Percentiles rank a stretch among this genome's conserved stretches.
Conservation (phyloP, 1,140 invertebrate genomes). For the Ooceraea biroi region DNA sequence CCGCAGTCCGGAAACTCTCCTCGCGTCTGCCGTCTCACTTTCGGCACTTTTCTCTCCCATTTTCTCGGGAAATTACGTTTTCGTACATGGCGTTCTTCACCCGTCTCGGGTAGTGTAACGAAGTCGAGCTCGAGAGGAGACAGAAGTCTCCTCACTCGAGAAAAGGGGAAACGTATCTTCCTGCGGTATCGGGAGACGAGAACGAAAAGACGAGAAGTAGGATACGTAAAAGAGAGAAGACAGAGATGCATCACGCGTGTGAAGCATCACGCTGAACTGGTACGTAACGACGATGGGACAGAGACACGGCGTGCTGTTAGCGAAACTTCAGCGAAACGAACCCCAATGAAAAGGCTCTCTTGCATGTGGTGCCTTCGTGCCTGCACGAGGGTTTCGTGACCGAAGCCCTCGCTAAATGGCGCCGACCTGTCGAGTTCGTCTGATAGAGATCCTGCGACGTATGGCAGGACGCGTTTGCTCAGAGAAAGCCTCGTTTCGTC, state of each 20-base stretch:
- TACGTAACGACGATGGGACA: background rate
- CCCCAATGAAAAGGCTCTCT: background rate
- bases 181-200: constrained; percentile 24
- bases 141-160: background rate
- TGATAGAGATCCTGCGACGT: background rate
- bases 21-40: constrained; percentile 27
- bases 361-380: constrained; percentile 1
- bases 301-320: background rate
- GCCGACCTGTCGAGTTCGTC: no score
- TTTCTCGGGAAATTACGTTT: constrained; percentile 49
- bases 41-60: constrained; percentile 52
- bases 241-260: no score
- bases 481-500: constrained; percentile 6
- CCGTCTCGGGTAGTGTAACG: constrained; percentile 15
- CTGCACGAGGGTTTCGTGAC: constrained; percentile 2
- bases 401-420: constrained; percentile 20
- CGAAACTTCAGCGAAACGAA: constrained; percentile 3
- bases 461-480: background rate
- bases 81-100: constrained; percentile 7
- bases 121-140: constrained; percentile 25
- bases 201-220: background rate
- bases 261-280: no score
- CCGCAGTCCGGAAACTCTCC: constrained; percentile 5
- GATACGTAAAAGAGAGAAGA: background rate
- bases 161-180: constrained; percentile 16